Evolutionary conservation across 1,140 invertebrate genomes (phyloP).

Genomic region (Cecropterus lyciades): DNA sequence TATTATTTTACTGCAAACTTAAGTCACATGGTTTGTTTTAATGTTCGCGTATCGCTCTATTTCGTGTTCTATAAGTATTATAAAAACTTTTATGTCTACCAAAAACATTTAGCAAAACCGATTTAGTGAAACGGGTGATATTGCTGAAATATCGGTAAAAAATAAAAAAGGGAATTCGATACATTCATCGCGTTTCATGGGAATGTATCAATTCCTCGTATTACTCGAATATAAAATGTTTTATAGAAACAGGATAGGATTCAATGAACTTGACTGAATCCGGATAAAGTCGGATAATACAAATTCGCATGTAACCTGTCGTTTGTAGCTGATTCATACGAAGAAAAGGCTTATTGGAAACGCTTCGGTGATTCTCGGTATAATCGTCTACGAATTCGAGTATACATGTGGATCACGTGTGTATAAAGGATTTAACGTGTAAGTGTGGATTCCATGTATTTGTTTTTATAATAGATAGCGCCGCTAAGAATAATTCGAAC

Average conservation of each 20-base stretch:
- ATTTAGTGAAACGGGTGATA: neutral
- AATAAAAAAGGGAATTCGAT: neutral
- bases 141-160: conserved; percentile 3
- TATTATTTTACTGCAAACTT: no score
- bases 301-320: conserved; percentile 21
- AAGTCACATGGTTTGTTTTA: no score
- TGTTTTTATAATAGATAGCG: no score
- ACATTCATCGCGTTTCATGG: neutral
- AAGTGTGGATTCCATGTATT: no score
- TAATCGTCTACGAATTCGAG: conserved; percentile 3
- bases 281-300: conserved; percentile 22
- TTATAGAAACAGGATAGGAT: conserved; percentile 17
- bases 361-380: conserved; percentile 4
- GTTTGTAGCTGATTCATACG: conserved; percentile 18
- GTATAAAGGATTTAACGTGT: neutral
- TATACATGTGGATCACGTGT: neutral
- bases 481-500: no score
- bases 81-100: no score
- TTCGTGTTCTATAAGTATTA: no score
- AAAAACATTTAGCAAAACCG: neutral
- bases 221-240: conserved; percentile 15
- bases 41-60: no score
- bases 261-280: conserved; percentile 25
- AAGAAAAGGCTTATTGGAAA: conserved; percentile 12
- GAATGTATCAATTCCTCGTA: conserved; percentile 4